Evolutionary conservation across 2,113 vertebrate genomes (phyloP).

Genomic region (Pipra filicauda): DNA sequence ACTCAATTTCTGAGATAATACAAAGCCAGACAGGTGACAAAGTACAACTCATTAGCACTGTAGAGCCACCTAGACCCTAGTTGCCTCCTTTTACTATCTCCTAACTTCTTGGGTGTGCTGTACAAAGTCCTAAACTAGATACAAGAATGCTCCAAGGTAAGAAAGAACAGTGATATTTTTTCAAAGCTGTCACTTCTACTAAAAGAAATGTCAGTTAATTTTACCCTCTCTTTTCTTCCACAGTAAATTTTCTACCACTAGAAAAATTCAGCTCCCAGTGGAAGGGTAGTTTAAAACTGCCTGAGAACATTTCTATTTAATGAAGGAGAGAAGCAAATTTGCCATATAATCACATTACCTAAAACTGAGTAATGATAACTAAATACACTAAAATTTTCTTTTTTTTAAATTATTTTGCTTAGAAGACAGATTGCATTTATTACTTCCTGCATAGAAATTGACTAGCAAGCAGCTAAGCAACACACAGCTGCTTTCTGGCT

Average conservation of each 20-base stretch:
- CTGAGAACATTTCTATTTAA: neutral
- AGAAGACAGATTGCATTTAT: neutral
- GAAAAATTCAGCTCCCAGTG: neutral
- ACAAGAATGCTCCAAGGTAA: neutral
- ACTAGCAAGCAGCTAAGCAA: neutral
- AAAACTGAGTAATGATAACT: neutral
- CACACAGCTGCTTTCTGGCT: neutral
- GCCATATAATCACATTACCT: neutral
- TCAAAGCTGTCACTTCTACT: neutral
- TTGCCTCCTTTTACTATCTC: neutral
- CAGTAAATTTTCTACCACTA: neutral
- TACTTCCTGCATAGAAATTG: neutral
- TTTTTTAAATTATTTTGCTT: neutral
- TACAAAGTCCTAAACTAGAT: neutral
- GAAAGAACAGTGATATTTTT: neutral
- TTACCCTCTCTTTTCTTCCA: neutral
- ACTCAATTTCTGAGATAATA: neutral
- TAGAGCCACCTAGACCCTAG: neutral
- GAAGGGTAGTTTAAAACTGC: neutral
- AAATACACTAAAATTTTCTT: neutral
- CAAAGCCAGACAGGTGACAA: neutral
- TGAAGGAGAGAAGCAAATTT: neutral
- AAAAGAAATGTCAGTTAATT: neutral
- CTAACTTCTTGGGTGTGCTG: neutral
- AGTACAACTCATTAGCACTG: neutral